Evolutionary conservation across 1,140 invertebrate genomes (phyloP).

Genomic region (Medauroidea extradentata): DNA sequence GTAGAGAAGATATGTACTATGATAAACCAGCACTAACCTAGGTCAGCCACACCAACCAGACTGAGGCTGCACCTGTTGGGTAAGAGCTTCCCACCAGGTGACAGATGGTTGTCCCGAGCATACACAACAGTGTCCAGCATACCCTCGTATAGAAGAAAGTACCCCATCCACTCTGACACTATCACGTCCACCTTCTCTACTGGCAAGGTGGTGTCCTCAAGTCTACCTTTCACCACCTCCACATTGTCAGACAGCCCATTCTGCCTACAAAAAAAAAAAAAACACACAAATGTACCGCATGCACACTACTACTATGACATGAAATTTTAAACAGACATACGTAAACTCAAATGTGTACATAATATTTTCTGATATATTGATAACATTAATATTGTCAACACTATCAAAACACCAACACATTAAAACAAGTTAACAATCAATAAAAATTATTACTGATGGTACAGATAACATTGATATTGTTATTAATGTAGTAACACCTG

Average conservation of each 20-base stretch:
- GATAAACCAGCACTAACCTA: slow-evolving; percentile 55
- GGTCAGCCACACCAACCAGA: slow-evolving; percentile 83
- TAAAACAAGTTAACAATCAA: too few relatives aligned
- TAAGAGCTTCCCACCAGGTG: slow-evolving; percentile 72
- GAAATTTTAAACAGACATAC: too few relatives aligned
- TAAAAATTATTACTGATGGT: too few relatives aligned
- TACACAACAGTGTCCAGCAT: slow-evolving; percentile 92
- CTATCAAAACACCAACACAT: too few relatives aligned
- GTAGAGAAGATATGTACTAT: too few relatives aligned
- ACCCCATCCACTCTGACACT: slow-evolving; percentile 99
- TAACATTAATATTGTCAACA: too few relatives aligned
- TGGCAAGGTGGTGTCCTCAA: slow-evolving; percentile 83
- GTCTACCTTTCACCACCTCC: slow-evolving; percentile 73
- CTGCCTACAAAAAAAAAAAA: slow-evolving; percentile 51
- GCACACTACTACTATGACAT: too few relatives aligned
- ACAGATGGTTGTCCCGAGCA: slow-evolving; percentile 90
- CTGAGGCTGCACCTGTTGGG: slow-evolving; percentile 89
- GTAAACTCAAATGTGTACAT: too few relatives aligned
- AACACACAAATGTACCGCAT: too few relatives aligned
- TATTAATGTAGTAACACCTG: too few relatives aligned
- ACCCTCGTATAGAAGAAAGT: slow-evolving; percentile 95
- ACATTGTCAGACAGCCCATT: slow-evolving; percentile 70
- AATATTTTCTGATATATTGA: too few relatives aligned
- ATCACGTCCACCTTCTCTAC: slow-evolving; percentile 90
- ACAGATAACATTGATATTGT: too few relatives aligned